These are phyloP conservation scores for Sebastes fasciatus DNA, from an alignment of 2,113 vertebrate species.

Conservation along the genomic window DNA sequence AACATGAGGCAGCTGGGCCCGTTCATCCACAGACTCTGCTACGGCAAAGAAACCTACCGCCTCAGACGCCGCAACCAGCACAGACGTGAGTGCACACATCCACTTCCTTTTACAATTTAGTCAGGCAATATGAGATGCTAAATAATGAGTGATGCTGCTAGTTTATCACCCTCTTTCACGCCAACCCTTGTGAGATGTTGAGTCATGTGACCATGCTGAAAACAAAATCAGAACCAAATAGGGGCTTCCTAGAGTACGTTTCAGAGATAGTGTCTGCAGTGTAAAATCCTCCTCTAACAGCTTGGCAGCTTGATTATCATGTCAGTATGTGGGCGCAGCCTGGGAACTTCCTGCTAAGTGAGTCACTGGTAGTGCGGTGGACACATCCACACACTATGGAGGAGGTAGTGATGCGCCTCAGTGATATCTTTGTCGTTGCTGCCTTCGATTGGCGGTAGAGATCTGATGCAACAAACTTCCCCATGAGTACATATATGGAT, in stretches of 20 bases:
- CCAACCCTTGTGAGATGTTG: constrained; percentile 14
- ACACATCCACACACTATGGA: constrained; percentile 70
- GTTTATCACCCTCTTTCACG: constrained; percentile 15
- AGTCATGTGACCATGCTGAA: constrained; percentile 24
- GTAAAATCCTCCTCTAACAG: constrained; percentile 45
- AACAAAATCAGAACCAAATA: constrained; percentile 53
- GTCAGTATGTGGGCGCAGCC: constrained; percentile 60
- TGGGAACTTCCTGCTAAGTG: constrained; percentile 76
- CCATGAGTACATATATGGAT: constrained; percentile 62
- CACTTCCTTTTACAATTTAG: not conserved
- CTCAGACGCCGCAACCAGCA: constrained; percentile 86
- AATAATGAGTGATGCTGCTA: constrained; percentile 6
- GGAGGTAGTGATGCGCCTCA: constrained; percentile 69
- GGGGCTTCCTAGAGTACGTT: constrained; percentile 53
- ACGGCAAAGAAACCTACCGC: constrained; percentile 92
- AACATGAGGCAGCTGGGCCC: constrained; percentile 93
- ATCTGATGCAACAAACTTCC: constrained; percentile 65
- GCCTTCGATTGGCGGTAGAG: constrained; percentile 48
- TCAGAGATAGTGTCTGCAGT: constrained; percentile 32
- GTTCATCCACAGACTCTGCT: constrained; percentile 93
- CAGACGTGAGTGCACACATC: constrained; percentile 85
- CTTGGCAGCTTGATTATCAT: constrained; percentile 36
- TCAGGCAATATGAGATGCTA: constrained; percentile 13
- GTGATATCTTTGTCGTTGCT: constrained; percentile 34
- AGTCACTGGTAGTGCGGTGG: constrained; percentile 68